Evolutionary conservation across 2,113 vertebrate species (phyloP).

Genomic region (Scytalopus superciliaris): DNA sequence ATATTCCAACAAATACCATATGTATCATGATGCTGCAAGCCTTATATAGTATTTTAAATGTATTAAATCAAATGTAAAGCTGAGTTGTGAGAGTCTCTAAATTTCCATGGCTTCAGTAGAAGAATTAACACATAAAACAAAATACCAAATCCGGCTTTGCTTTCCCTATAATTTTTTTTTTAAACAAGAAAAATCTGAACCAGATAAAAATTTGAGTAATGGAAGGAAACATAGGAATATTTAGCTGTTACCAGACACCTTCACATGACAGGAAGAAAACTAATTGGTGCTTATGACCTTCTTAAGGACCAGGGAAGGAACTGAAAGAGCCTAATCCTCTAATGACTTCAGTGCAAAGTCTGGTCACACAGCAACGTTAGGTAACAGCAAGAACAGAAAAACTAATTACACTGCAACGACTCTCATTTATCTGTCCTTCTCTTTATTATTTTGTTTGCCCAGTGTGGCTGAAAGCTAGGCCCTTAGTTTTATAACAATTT

Average conservation of each 20-base stretch:
- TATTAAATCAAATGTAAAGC: not conserved
- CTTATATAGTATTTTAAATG: not conserved
- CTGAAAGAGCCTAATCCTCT: not conserved
- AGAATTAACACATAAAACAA: not conserved
- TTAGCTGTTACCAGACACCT: not conserved
- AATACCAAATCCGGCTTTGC: not conserved
- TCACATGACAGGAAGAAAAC: not conserved
- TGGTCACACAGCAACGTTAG: not conserved
- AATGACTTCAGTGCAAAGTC: not conserved
- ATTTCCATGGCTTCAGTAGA: not conserved
- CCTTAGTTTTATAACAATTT: not conserved
- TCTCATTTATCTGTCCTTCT: not conserved
- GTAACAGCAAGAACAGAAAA: not conserved
- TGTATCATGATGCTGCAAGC: not conserved
- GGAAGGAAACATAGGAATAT: not conserved
- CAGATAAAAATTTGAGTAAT: rapidly evolving
- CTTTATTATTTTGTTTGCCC: not conserved
- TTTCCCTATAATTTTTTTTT: not conserved
- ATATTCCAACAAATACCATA: not conserved
- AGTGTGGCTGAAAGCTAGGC: not conserved
- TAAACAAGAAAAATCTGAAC: not conserved
- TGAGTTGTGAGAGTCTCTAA: not conserved
- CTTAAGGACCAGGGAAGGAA: not conserved
- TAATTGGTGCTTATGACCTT: not conserved
- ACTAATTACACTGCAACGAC: not conserved